phyloP scores from a whole-genome alignment of 2,797 vertebrate species.

The Cetoscarus ocellatus region DNA sequence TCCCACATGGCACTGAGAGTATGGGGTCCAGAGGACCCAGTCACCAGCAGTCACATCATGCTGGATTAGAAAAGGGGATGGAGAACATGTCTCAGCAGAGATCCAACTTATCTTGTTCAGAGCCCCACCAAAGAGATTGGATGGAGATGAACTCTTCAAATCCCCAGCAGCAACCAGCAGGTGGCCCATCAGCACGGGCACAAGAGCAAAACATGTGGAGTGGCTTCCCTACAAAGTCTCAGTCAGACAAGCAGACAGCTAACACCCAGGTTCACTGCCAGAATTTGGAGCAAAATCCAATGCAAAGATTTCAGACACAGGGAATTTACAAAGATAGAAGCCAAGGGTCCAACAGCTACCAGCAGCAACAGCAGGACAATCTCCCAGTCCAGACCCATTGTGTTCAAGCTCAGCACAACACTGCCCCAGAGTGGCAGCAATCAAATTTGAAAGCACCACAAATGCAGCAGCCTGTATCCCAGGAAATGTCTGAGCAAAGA shows the following conservation, averaged over 20 bases:
- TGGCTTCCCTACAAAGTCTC: constrained; percentile 80
- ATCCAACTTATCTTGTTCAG: constrained; percentile 61
- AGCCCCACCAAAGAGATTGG: constrained; percentile 84
- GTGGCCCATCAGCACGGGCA: constrained; percentile 55
- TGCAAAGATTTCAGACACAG: constrained; percentile 80
- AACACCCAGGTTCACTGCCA: constrained; percentile 80
- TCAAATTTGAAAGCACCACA: constrained; percentile 78
- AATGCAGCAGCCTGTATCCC: constrained; percentile 72
- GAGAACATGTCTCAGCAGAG: constrained; percentile 76
- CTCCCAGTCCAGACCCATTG: constrained; percentile 76
- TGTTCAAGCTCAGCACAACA: constrained; percentile 79
- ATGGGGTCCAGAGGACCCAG: constrained; percentile 50
- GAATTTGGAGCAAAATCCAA: constrained; percentile 80
- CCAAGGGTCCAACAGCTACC: constrained; percentile 73
- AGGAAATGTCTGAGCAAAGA: constrained; percentile 77
- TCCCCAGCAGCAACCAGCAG: constrained; percentile 71
- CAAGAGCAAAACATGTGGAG: constrained; percentile 82
- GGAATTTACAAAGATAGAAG: constrained; percentile 76
- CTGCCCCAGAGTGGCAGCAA: constrained; percentile 85
- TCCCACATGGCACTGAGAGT: constrained; percentile 65
- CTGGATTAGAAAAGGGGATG: constrained; percentile 67
- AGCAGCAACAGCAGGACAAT: constrained; percentile 78
- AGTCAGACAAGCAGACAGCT: constrained; percentile 76
- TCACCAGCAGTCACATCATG: constrained; percentile 55
- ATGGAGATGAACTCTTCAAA: constrained; percentile 86